Evolutionary conservation across 1,140 invertebrate genomes (phyloP), one percentile per base, ranked within the genome.

Genomic region (Lutraria rhynchaena): DNA sequence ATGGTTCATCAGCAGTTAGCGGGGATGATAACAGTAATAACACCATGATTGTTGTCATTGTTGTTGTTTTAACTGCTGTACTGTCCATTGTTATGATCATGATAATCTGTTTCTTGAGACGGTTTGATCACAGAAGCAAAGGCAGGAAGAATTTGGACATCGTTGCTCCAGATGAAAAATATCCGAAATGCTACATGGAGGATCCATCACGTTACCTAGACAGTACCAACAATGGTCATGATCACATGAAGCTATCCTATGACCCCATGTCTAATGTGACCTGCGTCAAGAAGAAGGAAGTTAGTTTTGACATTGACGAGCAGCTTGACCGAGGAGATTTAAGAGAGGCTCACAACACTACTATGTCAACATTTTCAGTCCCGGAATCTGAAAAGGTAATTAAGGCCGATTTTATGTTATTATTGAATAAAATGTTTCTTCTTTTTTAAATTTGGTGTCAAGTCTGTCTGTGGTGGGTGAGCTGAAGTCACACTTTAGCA

Each of bases 301-400:
- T 81, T 19, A 81, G 78, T 41, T 81, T 81, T 46, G 70, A 81
- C 37, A 73, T 81, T 1, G 78, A 81, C 33, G 78, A 81, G 22
- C 51, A 53, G 1, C 11, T 49, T 1, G 58, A 81, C 15, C 78
- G 46, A 13, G 33, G 24, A 17, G 53, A 80, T 67, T 22, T 51
- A 3, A 41, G 76, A 58, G 76, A 80, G 31, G 31, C 31, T 11
- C 76, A 80, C 17, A 80, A 80, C 27, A 80, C 76, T 17, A 70
- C 76, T 31, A 80, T 80, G 76, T 69, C 76, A 57, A 80, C 76
- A 31, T 80, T 80, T 29, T 69, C 76, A 19, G 37, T 67, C 2
- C 76, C 61, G 31, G 76, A 80, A 35, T 67, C 65, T 19, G 76
- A 80, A 58, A 80, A 80, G 76, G 76, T 80, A 37, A 80, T 31